Evolutionary conservation across 92 coral and sea anemone species (phyloP), one percentile per base, ranked within the genome.

Genomic region (Nematostella vectensis): DNA sequence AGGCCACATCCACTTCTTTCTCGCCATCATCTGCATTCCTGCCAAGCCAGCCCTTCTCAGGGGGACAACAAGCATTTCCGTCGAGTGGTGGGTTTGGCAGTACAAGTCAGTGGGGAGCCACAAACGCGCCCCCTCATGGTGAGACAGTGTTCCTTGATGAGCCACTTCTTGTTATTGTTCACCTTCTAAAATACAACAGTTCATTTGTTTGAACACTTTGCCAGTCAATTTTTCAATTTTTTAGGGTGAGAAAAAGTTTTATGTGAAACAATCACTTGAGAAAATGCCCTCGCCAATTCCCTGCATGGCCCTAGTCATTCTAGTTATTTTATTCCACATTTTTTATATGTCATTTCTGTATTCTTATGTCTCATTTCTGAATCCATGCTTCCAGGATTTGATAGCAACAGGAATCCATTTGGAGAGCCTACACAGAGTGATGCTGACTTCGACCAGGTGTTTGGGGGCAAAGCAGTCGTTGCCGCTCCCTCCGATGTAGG

Each of bases 11-110:
- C 44, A 33, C 78, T 2, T 67, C 82, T 11, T 78, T 78, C 57
- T 68, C 85, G 18, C 60, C 72, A 1, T 53, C 67, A 20, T 27
- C 83, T 48, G 31, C 71, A 23, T 79, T 79, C 74, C 87, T 85
- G 15, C 94, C 94, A 1, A 84, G 87, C 61, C 94, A 84, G 47
- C 67, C 83, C 27, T 79, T 79, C 43, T 76, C 88, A 27, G 81
- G 81, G 24, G 69, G 68, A 77, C 57, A 63, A 18, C 47, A 58
- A 11, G 65, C 88, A 0, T 70, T 61, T 11, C 72, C 53, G 56
- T 39, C 71, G 2, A 77, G 1, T 79, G 87, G 87, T 72, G 82
- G 22, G 63, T 15, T 33, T 33, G 6, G 40, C n/a, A n/a, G 40
- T 33, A 15, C 40, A 6, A 6, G 8, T 33, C 40, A 33, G 40